Evolutionary conservation across 2,888 invertebrate species (phyloP).

Genomic region (Noctua janthina): DNA sequence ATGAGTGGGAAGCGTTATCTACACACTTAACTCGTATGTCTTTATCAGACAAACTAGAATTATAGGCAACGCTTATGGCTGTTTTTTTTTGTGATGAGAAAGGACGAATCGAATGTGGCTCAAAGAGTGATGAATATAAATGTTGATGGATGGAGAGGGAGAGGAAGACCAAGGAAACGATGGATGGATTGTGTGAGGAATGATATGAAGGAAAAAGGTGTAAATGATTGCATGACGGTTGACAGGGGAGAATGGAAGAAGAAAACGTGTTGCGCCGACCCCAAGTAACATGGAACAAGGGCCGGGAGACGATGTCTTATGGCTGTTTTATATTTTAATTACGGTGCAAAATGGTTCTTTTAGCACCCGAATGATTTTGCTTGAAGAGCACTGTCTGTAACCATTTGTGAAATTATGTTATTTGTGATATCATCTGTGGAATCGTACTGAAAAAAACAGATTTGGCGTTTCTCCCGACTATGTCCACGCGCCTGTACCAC

Average conservation of each 20-base stretch:
- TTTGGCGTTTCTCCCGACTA: background rate
- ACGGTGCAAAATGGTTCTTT: background rate
- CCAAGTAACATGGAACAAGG: too few species aligned
- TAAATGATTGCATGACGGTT: too few species aligned
- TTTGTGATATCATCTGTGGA: background rate
- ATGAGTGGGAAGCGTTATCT: slow-evolving; percentile 20
- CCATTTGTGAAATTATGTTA: background rate
- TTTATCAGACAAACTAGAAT: slow-evolving; percentile 11
- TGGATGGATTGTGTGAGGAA: too few species aligned
- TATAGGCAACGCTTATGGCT: background rate
- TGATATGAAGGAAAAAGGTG: too few species aligned
- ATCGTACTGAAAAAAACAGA: background rate
- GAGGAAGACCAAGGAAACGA: too few species aligned
- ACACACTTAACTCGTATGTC: background rate
- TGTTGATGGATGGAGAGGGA: too few species aligned
- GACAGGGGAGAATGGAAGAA: too few species aligned
- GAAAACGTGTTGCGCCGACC: too few species aligned
- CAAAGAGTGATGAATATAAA: too few species aligned
- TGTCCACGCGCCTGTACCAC: background rate
- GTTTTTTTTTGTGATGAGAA: background rate
- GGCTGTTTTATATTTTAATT: background rate
- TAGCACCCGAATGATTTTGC: background rate
- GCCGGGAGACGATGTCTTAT: background rate
- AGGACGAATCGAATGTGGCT: too few species aligned
- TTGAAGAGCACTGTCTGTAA: background rate